Conservation (phyloP, 1,140 invertebrate species). For the Aphidius gifuensis region DNA sequence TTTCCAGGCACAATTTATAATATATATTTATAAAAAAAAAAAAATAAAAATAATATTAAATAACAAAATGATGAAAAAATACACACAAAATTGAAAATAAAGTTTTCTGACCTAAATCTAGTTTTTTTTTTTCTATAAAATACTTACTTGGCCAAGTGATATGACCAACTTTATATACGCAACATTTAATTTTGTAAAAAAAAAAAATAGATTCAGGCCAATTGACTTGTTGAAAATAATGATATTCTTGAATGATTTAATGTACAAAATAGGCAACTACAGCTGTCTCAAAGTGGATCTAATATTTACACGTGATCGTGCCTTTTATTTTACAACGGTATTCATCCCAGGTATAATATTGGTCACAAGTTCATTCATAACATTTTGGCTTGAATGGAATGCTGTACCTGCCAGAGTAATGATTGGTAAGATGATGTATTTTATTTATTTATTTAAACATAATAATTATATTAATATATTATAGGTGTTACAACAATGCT, state of each 20-base stretch:
- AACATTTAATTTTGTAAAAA: no score
- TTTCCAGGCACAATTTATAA: not conserved
- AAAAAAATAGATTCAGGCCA: no score
- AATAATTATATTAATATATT: constrained; percentile 6
- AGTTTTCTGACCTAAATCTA: not conserved
- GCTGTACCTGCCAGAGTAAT: constrained; percentile 90
- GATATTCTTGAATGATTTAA: no score
- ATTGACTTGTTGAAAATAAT: no score
- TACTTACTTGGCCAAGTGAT: no score
- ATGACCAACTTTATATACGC: no score
- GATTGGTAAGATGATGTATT: constrained; percentile 67
- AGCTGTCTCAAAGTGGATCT: constrained; percentile 89
- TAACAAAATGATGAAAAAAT: not conserved
- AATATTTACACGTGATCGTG: constrained; percentile 88
- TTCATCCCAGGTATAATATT: constrained; percentile 94
- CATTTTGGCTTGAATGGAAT: constrained; percentile 95
- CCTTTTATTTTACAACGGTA: constrained; percentile 94
- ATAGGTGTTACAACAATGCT: constrained; percentile 90
- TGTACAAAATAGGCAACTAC: constrained; percentile 74
- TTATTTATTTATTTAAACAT: constrained; percentile 5
- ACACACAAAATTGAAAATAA: not conserved
- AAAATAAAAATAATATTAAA: not conserved
- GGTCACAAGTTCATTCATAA: constrained; percentile 92
- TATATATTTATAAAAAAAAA: not conserved
- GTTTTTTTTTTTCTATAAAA: no score